Percentiles rank a stretch among this genome's conserved stretches.
These are phyloP conservation scores for Sebastes cheni DNA, from an alignment of 2,797 vertebrate species.

Conservation along the genomic window DNA sequence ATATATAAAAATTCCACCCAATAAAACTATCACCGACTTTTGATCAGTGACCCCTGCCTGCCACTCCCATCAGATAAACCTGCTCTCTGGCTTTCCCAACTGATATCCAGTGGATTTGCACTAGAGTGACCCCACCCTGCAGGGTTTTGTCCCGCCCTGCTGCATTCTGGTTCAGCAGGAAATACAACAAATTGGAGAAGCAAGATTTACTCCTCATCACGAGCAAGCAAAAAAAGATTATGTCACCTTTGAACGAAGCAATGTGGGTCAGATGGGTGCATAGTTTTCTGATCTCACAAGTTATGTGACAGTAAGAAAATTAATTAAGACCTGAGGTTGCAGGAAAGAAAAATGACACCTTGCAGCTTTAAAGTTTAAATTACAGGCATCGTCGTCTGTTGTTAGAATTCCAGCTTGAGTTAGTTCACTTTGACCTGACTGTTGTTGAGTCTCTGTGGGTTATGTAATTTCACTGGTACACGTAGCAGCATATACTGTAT, in stretches of 20 bases:
- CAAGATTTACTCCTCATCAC: background rate
- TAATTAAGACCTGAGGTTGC: background rate
- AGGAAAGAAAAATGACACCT: background rate
- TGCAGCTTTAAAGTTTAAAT: background rate
- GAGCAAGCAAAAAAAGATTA: background rate
- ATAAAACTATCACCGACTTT: background rate
- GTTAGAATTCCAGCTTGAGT: background rate
- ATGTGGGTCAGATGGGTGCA: background rate
- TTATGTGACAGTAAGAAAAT: background rate
- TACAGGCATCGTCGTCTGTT: background rate
- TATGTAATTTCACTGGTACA: background rate
- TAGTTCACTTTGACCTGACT: background rate
- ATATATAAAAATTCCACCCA: background rate
- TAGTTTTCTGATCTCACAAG: background rate
- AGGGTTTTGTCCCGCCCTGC: background rate
- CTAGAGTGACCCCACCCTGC: background rate
- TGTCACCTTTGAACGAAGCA: background rate
- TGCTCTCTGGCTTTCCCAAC: background rate
- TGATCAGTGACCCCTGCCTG: background rate
- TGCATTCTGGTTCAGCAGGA: slow-evolving; percentile 24
- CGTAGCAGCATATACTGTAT: background rate
- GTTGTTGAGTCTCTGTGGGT: background rate
- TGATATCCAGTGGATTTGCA: background rate
- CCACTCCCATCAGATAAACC: slow-evolving; percentile 3
- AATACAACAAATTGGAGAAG: slow-evolving; percentile 18